phyloP scores from a whole-genome alignment of 64 coral and sea anemone species.

The Montipora capricornis region DNA sequence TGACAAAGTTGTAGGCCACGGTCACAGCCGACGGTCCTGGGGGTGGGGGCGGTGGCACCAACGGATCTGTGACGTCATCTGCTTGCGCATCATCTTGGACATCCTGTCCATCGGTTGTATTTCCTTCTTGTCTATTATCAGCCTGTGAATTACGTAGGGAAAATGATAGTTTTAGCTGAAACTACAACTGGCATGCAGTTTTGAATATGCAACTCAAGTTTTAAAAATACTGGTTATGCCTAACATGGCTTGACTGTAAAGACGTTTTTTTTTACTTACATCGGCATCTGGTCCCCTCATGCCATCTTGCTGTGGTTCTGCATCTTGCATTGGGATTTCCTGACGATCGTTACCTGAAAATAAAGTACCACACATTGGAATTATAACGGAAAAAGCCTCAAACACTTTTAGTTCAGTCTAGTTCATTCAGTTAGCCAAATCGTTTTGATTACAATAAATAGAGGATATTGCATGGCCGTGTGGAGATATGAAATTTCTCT shows the following conservation, averaged over 20 bases:
- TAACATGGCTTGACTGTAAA: too few relatives aligned
- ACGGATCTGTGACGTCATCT: neutral
- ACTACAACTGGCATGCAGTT: neutral
- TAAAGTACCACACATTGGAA: neutral
- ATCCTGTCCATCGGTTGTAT: conserved; percentile 1
- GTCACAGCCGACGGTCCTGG: conserved; percentile 63
- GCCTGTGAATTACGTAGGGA: conserved; percentile 10
- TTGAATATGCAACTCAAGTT: neutral
- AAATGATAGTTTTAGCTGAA: neutral
- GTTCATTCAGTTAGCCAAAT: too few relatives aligned
- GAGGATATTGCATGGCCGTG: too few relatives aligned
- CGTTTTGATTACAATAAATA: too few relatives aligned
- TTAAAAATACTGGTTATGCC: too few relatives aligned
- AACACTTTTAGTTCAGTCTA: too few relatives aligned
- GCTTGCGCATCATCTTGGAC: neutral
- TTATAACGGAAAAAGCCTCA: too few relatives aligned
- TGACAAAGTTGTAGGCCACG: conserved; percentile 65
- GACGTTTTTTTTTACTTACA: neutral
- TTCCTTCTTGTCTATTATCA: neutral
- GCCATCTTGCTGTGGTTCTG: neutral
- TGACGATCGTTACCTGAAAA: conserved; percentile 8
- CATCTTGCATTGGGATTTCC: neutral
- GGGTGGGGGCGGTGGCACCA: conserved; percentile 38
- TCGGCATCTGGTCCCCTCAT: neutral
- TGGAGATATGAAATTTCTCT: too few relatives aligned